Evolutionary conservation across 2,888 invertebrate genomes (phyloP).

Genomic region (Lasioglossum leucozonium): DNA sequence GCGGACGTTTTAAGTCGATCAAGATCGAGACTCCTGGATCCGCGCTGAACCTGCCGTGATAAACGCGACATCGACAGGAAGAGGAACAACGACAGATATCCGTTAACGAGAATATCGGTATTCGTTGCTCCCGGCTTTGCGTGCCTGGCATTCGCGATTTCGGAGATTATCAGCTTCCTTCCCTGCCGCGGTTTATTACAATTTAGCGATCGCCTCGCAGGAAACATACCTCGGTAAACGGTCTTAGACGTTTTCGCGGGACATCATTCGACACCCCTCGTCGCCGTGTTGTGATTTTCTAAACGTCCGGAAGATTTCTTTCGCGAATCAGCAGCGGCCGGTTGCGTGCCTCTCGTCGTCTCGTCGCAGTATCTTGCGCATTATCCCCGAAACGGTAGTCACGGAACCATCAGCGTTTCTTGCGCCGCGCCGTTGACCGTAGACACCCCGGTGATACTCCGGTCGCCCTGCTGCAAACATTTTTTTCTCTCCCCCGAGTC

Average conservation of each 20-base stretch:
- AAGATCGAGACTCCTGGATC: no score
- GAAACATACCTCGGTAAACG: no score
- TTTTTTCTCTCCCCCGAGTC: slow-evolving; percentile 30
- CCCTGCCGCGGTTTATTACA: background rate
- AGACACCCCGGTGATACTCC: no score
- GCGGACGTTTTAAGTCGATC: background rate
- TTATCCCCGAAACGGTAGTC: background rate
- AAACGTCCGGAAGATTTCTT: no score
- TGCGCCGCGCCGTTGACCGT: slow-evolving; percentile 22
- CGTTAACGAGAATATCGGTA: background rate
- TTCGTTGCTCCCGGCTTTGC: no score
- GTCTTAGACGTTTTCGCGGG: no score
- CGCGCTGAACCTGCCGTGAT: no score
- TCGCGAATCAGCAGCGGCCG: no score
- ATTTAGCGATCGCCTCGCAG: background rate
- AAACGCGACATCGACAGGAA: background rate
- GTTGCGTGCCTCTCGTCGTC: background rate
- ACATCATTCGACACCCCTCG: no score
- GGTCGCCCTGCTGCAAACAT: slow-evolving; percentile 20
- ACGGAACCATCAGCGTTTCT: slow-evolving; percentile 29
- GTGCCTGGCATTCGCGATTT: no score
- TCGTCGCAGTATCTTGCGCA: background rate
- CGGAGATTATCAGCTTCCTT: background rate
- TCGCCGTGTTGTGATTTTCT: no score
- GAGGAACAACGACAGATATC: background rate